These are phyloP conservation scores for Leucoptera coffeella DNA, from an alignment of 2,888 invertebrate species.

Conservation along the genomic window DNA sequence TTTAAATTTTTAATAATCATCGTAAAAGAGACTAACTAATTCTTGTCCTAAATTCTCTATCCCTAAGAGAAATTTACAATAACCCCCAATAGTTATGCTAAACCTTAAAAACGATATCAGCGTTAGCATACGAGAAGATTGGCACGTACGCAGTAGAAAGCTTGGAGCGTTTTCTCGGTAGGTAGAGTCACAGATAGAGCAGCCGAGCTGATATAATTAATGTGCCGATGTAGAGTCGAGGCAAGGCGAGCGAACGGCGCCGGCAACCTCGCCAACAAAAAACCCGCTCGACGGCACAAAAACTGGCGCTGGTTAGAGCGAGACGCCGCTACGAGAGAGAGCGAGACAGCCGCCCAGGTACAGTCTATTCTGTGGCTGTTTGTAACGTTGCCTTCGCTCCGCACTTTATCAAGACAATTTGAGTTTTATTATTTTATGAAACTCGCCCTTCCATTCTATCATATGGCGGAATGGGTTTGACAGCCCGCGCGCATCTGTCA, in stretches of 20 bases:
- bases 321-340: constrained; percentile 17
- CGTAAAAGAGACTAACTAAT: too few relatives aligned
- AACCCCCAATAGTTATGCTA: too few relatives aligned
- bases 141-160: too few relatives aligned
- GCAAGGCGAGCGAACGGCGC: constrained; percentile 31
- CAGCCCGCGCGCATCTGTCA: constrained; percentile 49
- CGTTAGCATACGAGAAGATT: too few relatives aligned
- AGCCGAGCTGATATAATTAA: too few relatives aligned
- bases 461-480: constrained; percentile 54
- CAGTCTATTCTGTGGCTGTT: constrained; percentile 45
- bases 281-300: constrained; percentile 48
- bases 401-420: constrained; percentile 37
- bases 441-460: constrained; percentile 54
- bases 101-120: too few relatives aligned
- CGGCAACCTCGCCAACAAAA: constrained; percentile 38
- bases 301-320: constrained; percentile 36
- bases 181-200: too few relatives aligned
- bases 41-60: too few relatives aligned
- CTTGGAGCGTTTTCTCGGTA: too few relatives aligned
- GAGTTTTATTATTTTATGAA: constrained; percentile 49
- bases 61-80: too few relatives aligned
- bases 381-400: constrained; percentile 28
- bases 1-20: too few relatives aligned
- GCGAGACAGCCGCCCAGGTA: constrained; percentile 20
- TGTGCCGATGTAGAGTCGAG: constrained; percentile 17